Conservation (phyloP, 2,888 invertebrate genomes). For the Hoplodrina blanda region DNA sequence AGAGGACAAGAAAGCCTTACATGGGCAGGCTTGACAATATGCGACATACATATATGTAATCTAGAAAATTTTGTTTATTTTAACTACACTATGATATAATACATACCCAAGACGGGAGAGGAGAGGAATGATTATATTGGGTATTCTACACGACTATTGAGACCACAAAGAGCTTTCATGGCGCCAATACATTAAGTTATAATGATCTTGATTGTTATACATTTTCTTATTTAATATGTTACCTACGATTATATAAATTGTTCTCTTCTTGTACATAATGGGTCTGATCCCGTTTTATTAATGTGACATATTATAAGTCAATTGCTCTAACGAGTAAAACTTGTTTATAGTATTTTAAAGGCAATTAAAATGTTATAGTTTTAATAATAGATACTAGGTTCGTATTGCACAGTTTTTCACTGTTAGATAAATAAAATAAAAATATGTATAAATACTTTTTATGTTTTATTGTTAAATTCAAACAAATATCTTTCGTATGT, state of each 20-base stretch:
- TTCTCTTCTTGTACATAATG: conserved; percentile 60
- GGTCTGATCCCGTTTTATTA: conserved; percentile 41
- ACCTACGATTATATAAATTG: conserved; percentile 39
- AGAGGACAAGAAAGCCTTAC: conserved; percentile 40
- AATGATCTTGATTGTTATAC: conserved; percentile 44
- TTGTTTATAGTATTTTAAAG: conserved; percentile 59
- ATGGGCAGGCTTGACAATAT: conserved; percentile 11
- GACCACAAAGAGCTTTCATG: conserved; percentile 3
- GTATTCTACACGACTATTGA: conserved; percentile 5
- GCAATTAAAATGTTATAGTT: conserved; percentile 59
- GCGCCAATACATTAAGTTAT: conserved; percentile 10
- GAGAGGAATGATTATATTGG: neutral
- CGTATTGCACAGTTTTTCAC: conserved; percentile 67
- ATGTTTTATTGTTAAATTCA: conserved; percentile 50
- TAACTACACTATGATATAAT: conserved; percentile 1
- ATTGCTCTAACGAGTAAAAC: conserved; percentile 61
- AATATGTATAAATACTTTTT: conserved; percentile 52
- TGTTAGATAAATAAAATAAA: conserved; percentile 66
- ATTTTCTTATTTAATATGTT: conserved; percentile 50
- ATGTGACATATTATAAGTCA: conserved; percentile 55
- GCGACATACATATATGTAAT: conserved; percentile 3
- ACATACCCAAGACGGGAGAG: neutral
- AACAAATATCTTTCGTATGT: neutral
- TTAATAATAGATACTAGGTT: conserved; percentile 59
- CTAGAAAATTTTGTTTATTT: conserved; percentile 16